Base-by-base conservation (phyloP, 2,888 invertebrate species). In the Eudemis profundana region DNA sequence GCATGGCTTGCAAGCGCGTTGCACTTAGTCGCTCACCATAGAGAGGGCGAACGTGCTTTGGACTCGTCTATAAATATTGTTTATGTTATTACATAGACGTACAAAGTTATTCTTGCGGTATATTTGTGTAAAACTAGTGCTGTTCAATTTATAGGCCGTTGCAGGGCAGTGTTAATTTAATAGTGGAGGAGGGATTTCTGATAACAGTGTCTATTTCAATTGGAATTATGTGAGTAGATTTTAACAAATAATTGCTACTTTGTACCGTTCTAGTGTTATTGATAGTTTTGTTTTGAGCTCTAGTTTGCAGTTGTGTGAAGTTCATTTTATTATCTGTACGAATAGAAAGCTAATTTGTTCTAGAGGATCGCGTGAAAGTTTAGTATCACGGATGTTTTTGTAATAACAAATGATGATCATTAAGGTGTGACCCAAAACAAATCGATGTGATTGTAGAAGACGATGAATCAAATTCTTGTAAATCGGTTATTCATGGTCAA, bases 71-170 rank as follows among this genome's bases (percentile, higher is more conserved):
- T 63, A 68, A 61, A 53, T 70, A 57, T 69, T 77, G 74, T 82
- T 79, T 81, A 82, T 85, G 79, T 83, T 85, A 81, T 85, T 76
- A 72, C 72, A 74, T 71, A 69, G 69, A 75, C 74, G 69, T 72
- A 64, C 59, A 66, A 86, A 85, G 81, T 74, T 83, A 86, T 89
- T 23, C 54, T 54, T 81, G 81, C 81, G 73, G 79, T 81, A 77
- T 85, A 82, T 85, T 84, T 82, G 78, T 84, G 77, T 80, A 78
- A 72, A 70, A 74, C 71, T 74, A 77, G 70, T 69, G 70, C 73
- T 74, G 74, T 77, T 42, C 61, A 62, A 67, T 67, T 68, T 68
- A 66, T 66, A 59, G 67, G 44, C 57, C 61, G 40, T 53, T 47
- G 12, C 33, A 33, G 36, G 40, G 44, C 1, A 12, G 27, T 65